Evolutionary conservation across 2,113 vertebrate genomes (phyloP), one percentile per base, ranked within the genome.

Genomic region (Bubo bubo): DNA sequence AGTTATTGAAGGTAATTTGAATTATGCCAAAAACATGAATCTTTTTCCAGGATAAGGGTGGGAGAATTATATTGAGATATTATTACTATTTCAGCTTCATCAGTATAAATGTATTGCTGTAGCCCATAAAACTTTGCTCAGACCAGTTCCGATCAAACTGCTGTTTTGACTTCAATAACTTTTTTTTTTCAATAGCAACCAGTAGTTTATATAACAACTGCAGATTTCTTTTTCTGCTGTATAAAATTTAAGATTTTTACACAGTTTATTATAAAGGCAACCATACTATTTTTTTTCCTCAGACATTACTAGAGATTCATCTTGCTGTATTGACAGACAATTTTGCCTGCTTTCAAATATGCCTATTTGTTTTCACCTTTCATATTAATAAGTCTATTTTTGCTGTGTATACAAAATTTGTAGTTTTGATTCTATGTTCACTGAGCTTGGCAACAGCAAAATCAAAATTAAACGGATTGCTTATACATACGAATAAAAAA

Each of bases 381-480:
- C n/a, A 43, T 75, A 74, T 83, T 88, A 76, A 63, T 37, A 73
- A 49, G 24, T 35, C 13, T 88, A 45, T 55, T 88, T 79, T 90
- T 91, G 58, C 45, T 80, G 20, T 74, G 56, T 64, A 71, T 35
- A 62, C 63, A 72, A 79, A 70, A 4, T 62, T 66, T 45, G 14
- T 73, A 59, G 66, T 43, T 94, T 53, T 73, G 77, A 91, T 94
- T 71, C 53, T 94, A 55, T 81, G 96, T 94, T 88, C 70, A 81
- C 22, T 50, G 14, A 85, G 35, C 9, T 76, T 76, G 66, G 68
- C 28, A 95, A 62, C 24, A 68, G 53, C 16, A 95, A 93, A 91
- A 95, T 77, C 41, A 67, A 87, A 94, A 84, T 84, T 83, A 76
- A 82, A 94, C 43, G 26, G 55, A 84, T 86, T 94, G 39, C 17